Base-by-base conservation (phyloP, 2,113 vertebrate genomes). In the Corythornis cristatus region DNA sequence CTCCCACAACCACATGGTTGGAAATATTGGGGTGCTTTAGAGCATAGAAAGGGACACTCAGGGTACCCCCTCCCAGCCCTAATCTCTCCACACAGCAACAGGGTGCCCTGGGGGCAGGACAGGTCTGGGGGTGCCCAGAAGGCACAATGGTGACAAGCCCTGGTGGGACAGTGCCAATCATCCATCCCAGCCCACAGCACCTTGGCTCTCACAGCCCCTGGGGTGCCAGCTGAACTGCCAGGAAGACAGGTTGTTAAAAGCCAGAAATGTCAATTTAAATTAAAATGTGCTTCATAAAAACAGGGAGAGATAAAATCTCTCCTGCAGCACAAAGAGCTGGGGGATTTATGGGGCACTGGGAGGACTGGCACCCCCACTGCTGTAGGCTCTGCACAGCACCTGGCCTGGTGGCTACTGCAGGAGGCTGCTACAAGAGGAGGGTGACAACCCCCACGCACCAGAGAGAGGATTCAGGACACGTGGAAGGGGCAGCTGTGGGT, bases 61-160 rank as follows among this genome's bases (percentile, higher is more conserved):
- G n/a, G 15, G 42, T 50, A 13, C 6, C 12, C 13, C 18, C 13
- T 78, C 23, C 11, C 53, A 35, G 18, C 12, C 7, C 22, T 4
- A 0, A 54, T 72, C 3, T 1, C 28, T 28, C 71, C 0, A 0
- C 8, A 31, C 3, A 48, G 50, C 46, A 0, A 4, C 0, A 2
- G 33, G 60, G 28, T 1, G 1, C 31, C 67, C 26, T 25, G 51
- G 9, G 6, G 53, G 46, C 3, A 3, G n/a, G 62, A 67, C 8
- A 42, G 57, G 15, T 67, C 37, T 85, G 8, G 18, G 45, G 21
- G 57, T 51, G 29, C 10, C 19, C 67, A 48, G 11, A 12, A 86
- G 29, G 58, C 45, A 65, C 0, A 2, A 15, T 12, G 6, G 14
- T 50, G 70, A 82, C 46, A 51, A 43, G 15, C 8, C n/a, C 43